phyloP scores from a whole-genome alignment of 2,888 invertebrate genomes.

The Agrotis ipsilon region DNA sequence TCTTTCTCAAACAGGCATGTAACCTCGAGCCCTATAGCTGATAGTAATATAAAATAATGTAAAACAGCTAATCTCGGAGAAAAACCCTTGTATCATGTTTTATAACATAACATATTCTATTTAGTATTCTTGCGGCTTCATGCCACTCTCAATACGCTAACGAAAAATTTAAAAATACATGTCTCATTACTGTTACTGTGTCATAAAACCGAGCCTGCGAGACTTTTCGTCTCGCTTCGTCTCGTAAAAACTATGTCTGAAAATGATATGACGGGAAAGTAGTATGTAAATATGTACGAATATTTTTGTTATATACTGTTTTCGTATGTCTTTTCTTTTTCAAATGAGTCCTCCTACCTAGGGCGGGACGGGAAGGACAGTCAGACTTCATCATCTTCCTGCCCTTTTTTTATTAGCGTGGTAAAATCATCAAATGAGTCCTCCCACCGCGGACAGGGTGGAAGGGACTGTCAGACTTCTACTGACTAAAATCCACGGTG shows the following conservation, averaged over 20 bases:
- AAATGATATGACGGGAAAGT: neutral
- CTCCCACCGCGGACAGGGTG: too few species aligned
- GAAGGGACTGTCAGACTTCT: too few species aligned
- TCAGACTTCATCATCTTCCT: too few species aligned
- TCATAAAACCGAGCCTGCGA: neutral
- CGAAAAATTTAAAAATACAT: neutral
- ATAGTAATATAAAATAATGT: too few species aligned
- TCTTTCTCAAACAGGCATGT: too few species aligned
- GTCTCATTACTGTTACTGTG: neutral
- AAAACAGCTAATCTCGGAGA: neutral
- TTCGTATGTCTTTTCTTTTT: neutral
- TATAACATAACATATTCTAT: neutral
- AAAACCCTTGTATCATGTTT: neutral
- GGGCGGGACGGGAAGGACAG: too few species aligned
- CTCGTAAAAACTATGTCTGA: neutral
- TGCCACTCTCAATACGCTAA: neutral
- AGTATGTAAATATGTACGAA: neutral
- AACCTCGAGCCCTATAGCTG: too few species aligned
- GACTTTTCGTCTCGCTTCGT: neutral
- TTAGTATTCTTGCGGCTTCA: constrained; percentile 1
- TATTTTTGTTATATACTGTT: neutral
- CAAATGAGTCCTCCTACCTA: too few species aligned
- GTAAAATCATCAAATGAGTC: too few species aligned
- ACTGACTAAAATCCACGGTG: too few species aligned
- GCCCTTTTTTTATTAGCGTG: too few species aligned